phyloP scores from a whole-genome alignment of 2,113 vertebrate species.

The Argyrosomus japonicus region DNA sequence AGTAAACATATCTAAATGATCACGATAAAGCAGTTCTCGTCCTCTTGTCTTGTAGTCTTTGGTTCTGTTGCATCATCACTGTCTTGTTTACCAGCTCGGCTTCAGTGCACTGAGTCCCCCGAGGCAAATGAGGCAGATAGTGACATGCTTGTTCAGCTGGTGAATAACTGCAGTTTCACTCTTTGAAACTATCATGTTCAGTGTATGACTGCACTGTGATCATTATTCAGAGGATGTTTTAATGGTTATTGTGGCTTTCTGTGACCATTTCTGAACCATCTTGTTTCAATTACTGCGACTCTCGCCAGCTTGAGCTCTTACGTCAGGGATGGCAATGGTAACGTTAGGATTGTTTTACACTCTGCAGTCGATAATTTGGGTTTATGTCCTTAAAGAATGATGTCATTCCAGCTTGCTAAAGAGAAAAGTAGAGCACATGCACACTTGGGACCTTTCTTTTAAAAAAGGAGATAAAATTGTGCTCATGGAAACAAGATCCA shows the following conservation, averaged over 20 bases:
- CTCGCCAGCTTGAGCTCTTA: not conserved
- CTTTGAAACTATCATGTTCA: not conserved
- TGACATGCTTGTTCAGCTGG: not conserved
- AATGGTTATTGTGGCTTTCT: not conserved
- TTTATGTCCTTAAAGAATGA: not conserved
- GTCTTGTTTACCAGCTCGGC: constrained; percentile 44
- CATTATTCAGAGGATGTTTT: not conserved
- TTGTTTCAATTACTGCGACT: constrained; percentile 22
- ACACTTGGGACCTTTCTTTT: not conserved
- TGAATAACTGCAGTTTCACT: constrained; percentile 12
- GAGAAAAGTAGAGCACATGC: not conserved
- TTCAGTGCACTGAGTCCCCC: not conserved
- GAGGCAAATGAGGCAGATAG: not conserved
- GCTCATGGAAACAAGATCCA: not conserved
- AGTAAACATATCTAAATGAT: too few species aligned
- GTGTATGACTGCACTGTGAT: not conserved
- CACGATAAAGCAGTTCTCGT: not conserved
- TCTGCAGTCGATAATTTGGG: not conserved
- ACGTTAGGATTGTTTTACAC: not conserved
- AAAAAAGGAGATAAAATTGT: constrained; percentile 1
- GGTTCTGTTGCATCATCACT: constrained; percentile 28
- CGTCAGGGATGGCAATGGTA: not conserved
- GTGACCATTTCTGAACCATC: not conserved
- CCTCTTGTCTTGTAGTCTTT: not conserved
- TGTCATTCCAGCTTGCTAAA: constrained; percentile 4